phyloP scores from a whole-genome alignment of 2,888 invertebrate genomes.

The Quadroppia sp. region DNA sequence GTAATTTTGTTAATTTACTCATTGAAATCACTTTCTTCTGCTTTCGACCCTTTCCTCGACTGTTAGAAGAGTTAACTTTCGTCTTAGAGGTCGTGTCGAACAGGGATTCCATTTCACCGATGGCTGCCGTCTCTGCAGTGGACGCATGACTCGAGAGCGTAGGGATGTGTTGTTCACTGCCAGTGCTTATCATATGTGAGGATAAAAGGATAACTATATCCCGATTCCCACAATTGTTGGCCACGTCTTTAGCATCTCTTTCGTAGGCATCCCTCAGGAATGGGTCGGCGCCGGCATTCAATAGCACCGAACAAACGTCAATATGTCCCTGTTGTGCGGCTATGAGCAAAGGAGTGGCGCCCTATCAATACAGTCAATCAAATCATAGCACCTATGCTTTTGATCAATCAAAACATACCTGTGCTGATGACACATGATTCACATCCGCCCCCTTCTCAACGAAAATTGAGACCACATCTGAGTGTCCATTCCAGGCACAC shows the following conservation, averaged over 20 bases:
- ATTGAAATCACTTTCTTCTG: constrained; percentile 35
- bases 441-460: constrained; percentile 75
- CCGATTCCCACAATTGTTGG: constrained; percentile 81
- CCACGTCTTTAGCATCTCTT: constrained; percentile 66
- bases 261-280: constrained; percentile 56
- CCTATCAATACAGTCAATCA: no score
- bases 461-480: constrained; percentile 69
- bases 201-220: constrained; percentile 38
- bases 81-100: background rate
- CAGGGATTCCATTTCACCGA: constrained; percentile 1
- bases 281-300: constrained; percentile 55
- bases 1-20: constrained; percentile 37
- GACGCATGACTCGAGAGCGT: constrained; percentile 22
- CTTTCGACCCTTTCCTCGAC: constrained; percentile 8
- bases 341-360: constrained; percentile 87
- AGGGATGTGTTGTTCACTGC: constrained; percentile 25
- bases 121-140: constrained; percentile 17
- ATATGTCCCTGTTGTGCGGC: constrained; percentile 95
- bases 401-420: no score
- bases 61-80: background rate
- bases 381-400: no score
- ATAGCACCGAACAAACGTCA: constrained; percentile 70
- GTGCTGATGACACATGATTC: constrained; percentile 76
- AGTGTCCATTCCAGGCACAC: constrained; percentile 92
- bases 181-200: background rate